A percentile compares a stretch with the other conserved stretches of the same genome.
phyloP scores from a whole-genome alignment of 1,140 invertebrate species.

The Drosophila sp. region DNA sequence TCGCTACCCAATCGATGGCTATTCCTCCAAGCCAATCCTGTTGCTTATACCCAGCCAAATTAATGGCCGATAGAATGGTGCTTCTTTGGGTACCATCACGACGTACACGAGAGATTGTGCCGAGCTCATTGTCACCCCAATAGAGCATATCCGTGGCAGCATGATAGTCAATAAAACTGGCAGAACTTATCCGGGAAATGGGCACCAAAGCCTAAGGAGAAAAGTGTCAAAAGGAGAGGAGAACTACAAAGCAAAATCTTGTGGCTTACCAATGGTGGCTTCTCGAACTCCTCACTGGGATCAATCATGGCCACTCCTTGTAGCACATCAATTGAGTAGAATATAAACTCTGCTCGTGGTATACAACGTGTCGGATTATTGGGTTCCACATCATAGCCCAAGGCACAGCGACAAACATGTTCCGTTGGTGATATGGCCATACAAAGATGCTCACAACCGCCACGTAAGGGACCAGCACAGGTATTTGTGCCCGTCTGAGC shows the following conservation, averaged over 20 bases:
- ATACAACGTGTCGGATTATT: slow-evolving; percentile 83
- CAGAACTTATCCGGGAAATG: slow-evolving; percentile 90
- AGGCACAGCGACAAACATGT: slow-evolving; percentile 89
- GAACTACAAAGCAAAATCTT: not conserved
- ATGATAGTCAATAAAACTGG: slow-evolving; percentile 90
- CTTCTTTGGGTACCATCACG: slow-evolving; percentile 90
- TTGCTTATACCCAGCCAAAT: slow-evolving; percentile 83
- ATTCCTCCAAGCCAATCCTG: slow-evolving; percentile 84
- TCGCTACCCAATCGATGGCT: slow-evolving; percentile 93
- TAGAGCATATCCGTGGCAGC: slow-evolving; percentile 89
- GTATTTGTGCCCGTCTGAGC: slow-evolving; percentile 85
- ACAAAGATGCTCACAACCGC: slow-evolving; percentile 91
- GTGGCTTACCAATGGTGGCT: slow-evolving; percentile 53
- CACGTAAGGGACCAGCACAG: slow-evolving; percentile 85
- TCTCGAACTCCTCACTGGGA: slow-evolving; percentile 54
- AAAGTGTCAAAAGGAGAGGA: not conserved
- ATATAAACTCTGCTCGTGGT: slow-evolving; percentile 87
- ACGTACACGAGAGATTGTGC: slow-evolving; percentile 89
- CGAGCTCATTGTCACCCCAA: slow-evolving; percentile 91
- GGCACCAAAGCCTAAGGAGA: slow-evolving; percentile 87
- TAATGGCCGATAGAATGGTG: slow-evolving; percentile 84
- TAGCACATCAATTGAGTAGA: slow-evolving; percentile 92
- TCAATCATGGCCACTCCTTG: slow-evolving; percentile 86
- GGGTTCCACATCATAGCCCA: slow-evolving; percentile 87
- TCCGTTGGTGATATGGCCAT: slow-evolving; percentile 86